Base-by-base conservation (phyloP, 2,888 invertebrate species). In the Lasioglossum vierecki region DNA sequence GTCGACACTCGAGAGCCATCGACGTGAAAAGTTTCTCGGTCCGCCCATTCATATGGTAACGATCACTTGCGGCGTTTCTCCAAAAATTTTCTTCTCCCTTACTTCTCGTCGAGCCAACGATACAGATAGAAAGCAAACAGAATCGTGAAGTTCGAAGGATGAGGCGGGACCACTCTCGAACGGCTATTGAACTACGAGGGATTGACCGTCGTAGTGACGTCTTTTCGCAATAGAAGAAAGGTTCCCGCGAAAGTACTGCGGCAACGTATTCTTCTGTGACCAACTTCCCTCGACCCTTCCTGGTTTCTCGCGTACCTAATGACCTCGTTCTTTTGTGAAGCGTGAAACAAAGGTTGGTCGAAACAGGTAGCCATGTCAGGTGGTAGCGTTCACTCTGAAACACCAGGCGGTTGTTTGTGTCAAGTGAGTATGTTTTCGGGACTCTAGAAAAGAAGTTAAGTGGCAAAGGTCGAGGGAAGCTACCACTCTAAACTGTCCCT, bases 291-390 rank as follows among this genome's bases (percentile, higher is more conserved):
- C 88, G 90, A 88, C 82, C 89, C 88, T 82, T 87, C 84, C 87
- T 85, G 79, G 53, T 83, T 78, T 81, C 84, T 80, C 83, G 80
- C 83, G 87, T 87, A 88, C 74, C 83, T 86, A 89, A 90, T 86
- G 91, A 89, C 90, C 91, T 82, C 87, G 90, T 91, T 90, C 87
- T 83, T 88, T 75, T 81, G 77, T 82, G 68, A 80, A 79, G 81
- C 83, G 80, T 77, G 80, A 82, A 79, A 85, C 82, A 85, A 89
- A 87, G 87, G 77, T 79, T 74, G 85, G 46, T 68, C 83, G 84
- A 82, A 85, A 88, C 80, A 82, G 83, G 80, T 85, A 87, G 84
- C 88, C 84, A 90, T 86, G 82, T 76, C 77, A 88, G 73, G 82
- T 85, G 73, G 82, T 85, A 46, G n/a, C 68, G 72, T 80, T 82